Evolutionary conservation across 2,888 invertebrate genomes (phyloP).

Genomic region (Meteorus cinctellus): DNA sequence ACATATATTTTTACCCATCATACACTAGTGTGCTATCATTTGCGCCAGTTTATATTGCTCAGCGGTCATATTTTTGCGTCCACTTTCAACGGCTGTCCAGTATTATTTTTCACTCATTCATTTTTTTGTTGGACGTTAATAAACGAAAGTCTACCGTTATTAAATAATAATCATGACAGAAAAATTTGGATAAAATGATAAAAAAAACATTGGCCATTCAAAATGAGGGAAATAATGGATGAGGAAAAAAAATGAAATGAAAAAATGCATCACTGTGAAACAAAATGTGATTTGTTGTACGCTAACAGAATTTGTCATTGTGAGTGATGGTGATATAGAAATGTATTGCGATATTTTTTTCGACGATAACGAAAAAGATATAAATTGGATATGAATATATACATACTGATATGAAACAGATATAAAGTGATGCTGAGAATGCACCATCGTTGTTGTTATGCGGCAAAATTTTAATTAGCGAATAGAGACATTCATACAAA

Average conservation of each 20-base stretch:
- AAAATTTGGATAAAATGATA: neutral
- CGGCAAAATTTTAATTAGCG: constrained; percentile 20
- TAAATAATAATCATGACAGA: neutral
- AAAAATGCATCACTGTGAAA: neutral
- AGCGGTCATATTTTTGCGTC: constrained; percentile 2
- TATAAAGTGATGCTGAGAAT: no score
- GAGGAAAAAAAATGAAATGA: neutral
- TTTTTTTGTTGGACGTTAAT: neutral
- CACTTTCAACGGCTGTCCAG: constrained; percentile 6
- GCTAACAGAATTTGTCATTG: neutral
- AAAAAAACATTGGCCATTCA: neutral
- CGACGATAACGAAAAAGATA: neutral
- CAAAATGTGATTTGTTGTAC: no score
- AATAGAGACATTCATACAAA: neutral
- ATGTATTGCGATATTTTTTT: neutral
- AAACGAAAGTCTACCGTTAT: neutral
- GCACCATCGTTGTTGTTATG: no score
- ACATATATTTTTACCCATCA: no score
- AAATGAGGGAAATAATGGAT: neutral
- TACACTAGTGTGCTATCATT: no score
- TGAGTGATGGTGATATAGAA: neutral
- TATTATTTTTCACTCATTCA: neutral
- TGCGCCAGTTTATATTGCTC: neutral
- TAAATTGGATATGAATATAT: constrained; percentile 1
- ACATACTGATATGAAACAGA: constrained; percentile 55